A percentile compares a stretch with the other conserved stretches of the same genome.
These are phyloP conservation scores for Archocentrus centrarchus DNA, from an alignment of 2,113 vertebrate species.

Conservation along the genomic window DNA sequence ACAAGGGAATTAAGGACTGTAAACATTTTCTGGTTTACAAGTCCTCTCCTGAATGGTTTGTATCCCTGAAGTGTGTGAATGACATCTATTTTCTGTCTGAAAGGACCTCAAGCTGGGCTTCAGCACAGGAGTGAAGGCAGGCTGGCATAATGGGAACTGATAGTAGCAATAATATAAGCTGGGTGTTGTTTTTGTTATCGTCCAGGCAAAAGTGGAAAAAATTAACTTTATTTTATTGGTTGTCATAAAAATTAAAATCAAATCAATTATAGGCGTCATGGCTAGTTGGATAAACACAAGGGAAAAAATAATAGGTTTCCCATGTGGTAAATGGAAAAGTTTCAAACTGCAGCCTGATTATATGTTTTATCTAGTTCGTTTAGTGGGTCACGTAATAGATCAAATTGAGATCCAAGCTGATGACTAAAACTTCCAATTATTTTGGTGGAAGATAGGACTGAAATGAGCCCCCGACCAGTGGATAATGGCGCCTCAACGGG, in stretches of 20 bases:
- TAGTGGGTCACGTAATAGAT: not conserved
- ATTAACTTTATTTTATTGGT: not conserved
- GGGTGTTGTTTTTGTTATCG: not conserved
- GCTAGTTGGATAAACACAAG: too few relatives aligned
- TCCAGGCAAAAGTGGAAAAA: not conserved
- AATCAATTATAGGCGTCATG: not conserved
- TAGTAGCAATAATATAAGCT: not conserved
- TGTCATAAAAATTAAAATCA: not conserved
- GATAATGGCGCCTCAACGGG: conserved; percentile 12
- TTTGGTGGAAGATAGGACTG: not conserved
- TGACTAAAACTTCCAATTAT: not conserved
- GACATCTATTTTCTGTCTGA: not conserved
- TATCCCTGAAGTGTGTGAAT: conserved; percentile 1
- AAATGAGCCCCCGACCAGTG: not conserved
- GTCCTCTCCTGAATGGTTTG: conserved; percentile 3
- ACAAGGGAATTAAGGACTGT: conserved; percentile 36
- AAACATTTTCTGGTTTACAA: conserved; percentile 41
- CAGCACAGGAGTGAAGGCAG: accelerated
- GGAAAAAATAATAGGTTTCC: accelerated
- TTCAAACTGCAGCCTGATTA: not conserved
- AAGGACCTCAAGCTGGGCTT: not conserved
- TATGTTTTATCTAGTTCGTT: not conserved
- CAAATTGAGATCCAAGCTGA: not conserved
- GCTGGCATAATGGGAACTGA: not conserved
- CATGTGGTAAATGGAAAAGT: not conserved